These are phyloP conservation scores for Syngnathoides biaculeatus DNA, from an alignment of 2,113 vertebrate species.

Conservation along the genomic window DNA sequence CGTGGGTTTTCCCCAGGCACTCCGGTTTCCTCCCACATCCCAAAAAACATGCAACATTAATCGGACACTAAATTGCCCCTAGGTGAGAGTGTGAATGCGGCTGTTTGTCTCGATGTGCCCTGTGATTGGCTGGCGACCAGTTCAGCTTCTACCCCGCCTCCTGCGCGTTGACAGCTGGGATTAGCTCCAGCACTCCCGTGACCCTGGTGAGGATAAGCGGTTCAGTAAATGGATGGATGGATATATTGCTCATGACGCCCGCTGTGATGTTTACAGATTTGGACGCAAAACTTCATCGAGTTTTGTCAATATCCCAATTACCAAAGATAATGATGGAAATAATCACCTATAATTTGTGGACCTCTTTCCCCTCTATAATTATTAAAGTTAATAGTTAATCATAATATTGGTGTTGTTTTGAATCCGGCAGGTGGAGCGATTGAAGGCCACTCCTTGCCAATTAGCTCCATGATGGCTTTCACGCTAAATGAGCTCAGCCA, in stretches of 20 bases:
- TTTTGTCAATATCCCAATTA: not conserved
- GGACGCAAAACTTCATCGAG: not conserved
- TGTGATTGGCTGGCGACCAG: too few species aligned
- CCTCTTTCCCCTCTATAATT: not conserved
- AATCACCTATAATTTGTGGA: not conserved
- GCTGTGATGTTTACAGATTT: not conserved
- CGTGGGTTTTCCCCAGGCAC: too few species aligned
- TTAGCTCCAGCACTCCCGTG: too few species aligned
- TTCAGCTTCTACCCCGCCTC: too few species aligned
- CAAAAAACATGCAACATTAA: too few species aligned
- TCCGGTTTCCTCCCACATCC: too few species aligned
- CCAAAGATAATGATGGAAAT: not conserved
- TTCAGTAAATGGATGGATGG: too few species aligned
- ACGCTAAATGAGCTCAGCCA: conserved; percentile 26
- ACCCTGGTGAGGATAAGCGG: too few species aligned
- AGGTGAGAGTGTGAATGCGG: too few species aligned
- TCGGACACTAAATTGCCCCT: too few species aligned
- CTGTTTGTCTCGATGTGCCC: too few species aligned
- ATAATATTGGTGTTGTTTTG: conserved; percentile 9
- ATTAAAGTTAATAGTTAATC: not conserved
- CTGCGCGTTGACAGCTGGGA: too few species aligned
- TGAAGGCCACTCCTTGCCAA: conserved; percentile 22
- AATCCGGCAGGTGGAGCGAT: not conserved
- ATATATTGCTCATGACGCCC: not conserved
- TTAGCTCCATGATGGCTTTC: conserved; percentile 31